phyloP scores from a whole-genome alignment of 2,797 vertebrate species.

The Coregonus ussuriensis region DNA sequence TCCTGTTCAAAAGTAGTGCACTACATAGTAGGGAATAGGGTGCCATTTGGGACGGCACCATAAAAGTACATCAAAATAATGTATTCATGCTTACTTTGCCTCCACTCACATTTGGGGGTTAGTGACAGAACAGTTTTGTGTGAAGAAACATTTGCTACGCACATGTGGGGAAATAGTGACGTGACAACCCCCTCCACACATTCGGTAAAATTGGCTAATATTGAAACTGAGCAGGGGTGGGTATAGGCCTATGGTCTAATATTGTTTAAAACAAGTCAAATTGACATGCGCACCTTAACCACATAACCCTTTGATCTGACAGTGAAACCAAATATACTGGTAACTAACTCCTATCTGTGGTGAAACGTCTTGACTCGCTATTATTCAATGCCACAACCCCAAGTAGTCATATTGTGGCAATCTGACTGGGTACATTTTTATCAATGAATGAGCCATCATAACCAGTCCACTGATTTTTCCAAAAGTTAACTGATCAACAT shows the following conservation, averaged over 20 bases:
- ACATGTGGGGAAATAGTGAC: no score
- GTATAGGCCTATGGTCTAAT: not conserved
- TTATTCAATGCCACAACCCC: not conserved
- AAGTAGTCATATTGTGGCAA: not conserved
- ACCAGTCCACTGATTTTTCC: not conserved
- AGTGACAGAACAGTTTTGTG: no score
- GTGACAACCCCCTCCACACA: no score
- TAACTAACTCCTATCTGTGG: no score
- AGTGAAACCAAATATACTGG: not conserved
- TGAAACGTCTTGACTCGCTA: not conserved
- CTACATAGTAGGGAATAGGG: no score
- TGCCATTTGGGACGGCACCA: no score
- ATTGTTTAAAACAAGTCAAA: not conserved
- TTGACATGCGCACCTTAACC: not conserved
- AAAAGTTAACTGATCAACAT: not conserved
- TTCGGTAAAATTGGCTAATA: no score
- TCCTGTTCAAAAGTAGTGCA: no score
- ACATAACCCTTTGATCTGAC: not conserved
- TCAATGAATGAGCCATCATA: not conserved
- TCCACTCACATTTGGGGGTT: no score
- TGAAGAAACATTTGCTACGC: no score
- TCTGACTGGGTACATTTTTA: not conserved
- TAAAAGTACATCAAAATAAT: no score
- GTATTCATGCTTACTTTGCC: no score
- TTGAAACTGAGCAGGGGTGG: not conserved